Evolutionary conservation across 92 coral and sea anemone genomes (phyloP).

Genomic region (Micromussa lordhowensis): DNA sequence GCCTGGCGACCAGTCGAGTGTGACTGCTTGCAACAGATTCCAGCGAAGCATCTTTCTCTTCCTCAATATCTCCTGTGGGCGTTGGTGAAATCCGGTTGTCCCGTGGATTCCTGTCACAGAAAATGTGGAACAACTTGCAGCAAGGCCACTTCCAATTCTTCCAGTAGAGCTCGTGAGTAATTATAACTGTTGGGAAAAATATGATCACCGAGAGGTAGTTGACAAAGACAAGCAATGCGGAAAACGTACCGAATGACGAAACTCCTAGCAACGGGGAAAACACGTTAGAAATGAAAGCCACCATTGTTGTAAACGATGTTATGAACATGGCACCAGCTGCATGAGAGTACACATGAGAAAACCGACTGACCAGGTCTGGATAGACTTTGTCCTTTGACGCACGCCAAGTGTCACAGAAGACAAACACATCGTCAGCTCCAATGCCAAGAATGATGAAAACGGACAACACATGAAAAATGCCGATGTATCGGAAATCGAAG

Average conservation of each 20-base stretch:
- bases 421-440: slow-evolving; percentile 82
- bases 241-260: slow-evolving; percentile 77
- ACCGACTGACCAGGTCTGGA: slow-evolving; percentile 50
- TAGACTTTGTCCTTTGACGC: slow-evolving; percentile 47
- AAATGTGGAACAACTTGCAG: slow-evolving; percentile 10
- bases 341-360: slow-evolving; percentile 68
- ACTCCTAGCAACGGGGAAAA: slow-evolving; percentile 75
- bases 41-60: neutral
- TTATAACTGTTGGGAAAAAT: slow-evolving; percentile 77
- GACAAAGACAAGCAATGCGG: slow-evolving; percentile 78
- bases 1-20: slow-evolving; percentile 14
- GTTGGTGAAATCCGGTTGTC: slow-evolving; percentile 13
- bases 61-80: neutral
- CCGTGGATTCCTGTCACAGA: slow-evolving; percentile 6
- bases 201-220: slow-evolving; percentile 73
- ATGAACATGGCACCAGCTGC: slow-evolving; percentile 77
- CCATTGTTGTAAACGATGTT: slow-evolving; percentile 80
- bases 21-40: neutral
- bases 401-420: slow-evolving; percentile 82
- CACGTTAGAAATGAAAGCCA: slow-evolving; percentile 74
- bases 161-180: slow-evolving; percentile 69
- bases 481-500: slow-evolving; percentile 80
- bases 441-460: slow-evolving; percentile 80
- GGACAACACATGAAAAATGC: slow-evolving; percentile 77
- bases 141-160: slow-evolving; percentile 78